Base-by-base conservation (phyloP, 2,797 vertebrate species). In the Pteronotus mesoamericanus region DNA sequence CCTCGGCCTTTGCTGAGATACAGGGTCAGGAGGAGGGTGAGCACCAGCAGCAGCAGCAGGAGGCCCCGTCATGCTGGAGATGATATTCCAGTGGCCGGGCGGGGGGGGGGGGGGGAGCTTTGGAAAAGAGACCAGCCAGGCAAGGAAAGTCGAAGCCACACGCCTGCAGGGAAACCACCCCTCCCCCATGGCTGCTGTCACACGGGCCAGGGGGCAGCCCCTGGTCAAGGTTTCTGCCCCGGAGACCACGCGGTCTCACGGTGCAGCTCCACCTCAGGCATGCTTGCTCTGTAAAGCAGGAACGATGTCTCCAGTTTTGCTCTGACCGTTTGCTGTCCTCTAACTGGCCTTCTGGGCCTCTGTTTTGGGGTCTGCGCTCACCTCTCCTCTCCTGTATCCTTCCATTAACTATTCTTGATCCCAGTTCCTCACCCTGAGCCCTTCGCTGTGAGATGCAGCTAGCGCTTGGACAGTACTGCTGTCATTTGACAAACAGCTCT, bases 221-320 rank as follows among this genome's bases (percentile, higher is more conserved):
- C 4, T 6, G 18, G 24, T 9, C 51, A 8, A 34, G 74, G 48
- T 9, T 12, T 51, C 44, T 55, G 34, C 21, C 72, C 59, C 1
- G 0, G 1, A 87, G 21, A 24, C 12, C 42, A 3, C 5, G 16
- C 12, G 0, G 3, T 32, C 75, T 51, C 0, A 5, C 22, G 16
- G 16, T n/a, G 42, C 22, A 42, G 5, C n/a, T 24, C 32, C 18
- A 0, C 1, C 19, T 34, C 26, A 37, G 44, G 12, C 14, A 64
- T 15, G 53, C 48, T 16, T 16, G 32, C 44, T 68, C 79, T n/a
- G 42, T 15, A 19, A 24, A 16, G 72, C 0, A 2, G 19, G 19
- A 14, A 51, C 1, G 6, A 29, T 15, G 21, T 21, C 42, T 32
- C 9, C 16, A n/a, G 79, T 59, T 51, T 82, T 42, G 12, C 16